Conservation (phyloP, 2,888 invertebrate genomes). For the Melinaea menophilus region DNA sequence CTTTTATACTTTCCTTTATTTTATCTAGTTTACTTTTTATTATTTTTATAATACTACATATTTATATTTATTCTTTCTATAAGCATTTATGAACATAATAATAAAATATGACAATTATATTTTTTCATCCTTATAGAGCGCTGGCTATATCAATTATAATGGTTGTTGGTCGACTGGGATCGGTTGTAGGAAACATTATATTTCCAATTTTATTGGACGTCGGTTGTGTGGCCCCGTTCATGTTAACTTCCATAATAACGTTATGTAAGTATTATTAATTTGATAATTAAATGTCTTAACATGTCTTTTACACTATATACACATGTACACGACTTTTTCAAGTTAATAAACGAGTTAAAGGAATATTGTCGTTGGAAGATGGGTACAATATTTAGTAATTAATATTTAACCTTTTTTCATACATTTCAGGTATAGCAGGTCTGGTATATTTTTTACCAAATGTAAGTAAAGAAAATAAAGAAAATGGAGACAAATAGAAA, state of each 20-base stretch:
- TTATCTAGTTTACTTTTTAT: too few species aligned
- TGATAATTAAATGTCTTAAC: background rate
- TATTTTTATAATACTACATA: too few species aligned
- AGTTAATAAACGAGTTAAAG: background rate
- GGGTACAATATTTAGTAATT: too few species aligned
- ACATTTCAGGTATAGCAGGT: constrained; percentile 44
- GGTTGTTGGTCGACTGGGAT: constrained; percentile 49
- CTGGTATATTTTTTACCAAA: constrained; percentile 48
- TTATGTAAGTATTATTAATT: constrained; percentile 40
- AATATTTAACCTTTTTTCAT: constrained; percentile 7
- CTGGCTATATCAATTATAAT: constrained; percentile 46
- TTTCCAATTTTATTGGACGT: constrained; percentile 47
- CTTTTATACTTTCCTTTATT: too few species aligned
- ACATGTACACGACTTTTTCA: background rate
- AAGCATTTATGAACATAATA: background rate
- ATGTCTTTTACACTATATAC: too few species aligned
- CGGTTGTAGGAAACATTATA: constrained; percentile 47
- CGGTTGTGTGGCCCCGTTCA: constrained; percentile 52
- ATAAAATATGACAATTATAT: background rate
- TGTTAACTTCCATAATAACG: constrained; percentile 41
- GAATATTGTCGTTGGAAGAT: too few species aligned
- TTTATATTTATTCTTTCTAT: too few species aligned
- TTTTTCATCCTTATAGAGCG: constrained; percentile 40
- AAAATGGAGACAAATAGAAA: constrained; percentile 43
- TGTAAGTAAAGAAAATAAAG: constrained; percentile 42